phyloP scores from a whole-genome alignment of 2,888 invertebrate genomes.

The Diarsia dahlii region DNA sequence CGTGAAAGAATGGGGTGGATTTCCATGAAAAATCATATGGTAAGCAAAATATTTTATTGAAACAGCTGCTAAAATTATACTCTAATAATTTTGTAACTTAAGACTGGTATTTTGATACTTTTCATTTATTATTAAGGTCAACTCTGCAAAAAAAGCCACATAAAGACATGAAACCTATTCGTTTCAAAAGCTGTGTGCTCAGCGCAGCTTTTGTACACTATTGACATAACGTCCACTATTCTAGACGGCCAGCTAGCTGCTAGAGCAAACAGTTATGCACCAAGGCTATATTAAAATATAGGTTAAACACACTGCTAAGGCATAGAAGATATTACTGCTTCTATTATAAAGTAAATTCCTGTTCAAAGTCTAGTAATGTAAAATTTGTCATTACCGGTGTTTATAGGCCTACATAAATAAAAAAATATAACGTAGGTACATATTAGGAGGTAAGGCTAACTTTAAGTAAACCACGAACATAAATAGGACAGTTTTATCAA shows the following conservation, averaged over 20 bases:
- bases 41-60: slow-evolving; percentile 71
- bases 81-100: background rate
- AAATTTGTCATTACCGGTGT: background rate
- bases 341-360: background rate
- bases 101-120: background rate
- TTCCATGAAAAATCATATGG: slow-evolving; percentile 90
- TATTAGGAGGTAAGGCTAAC: background rate
- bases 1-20: slow-evolving; percentile 88
- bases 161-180: slow-evolving; percentile 5
- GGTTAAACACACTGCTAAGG: background rate
- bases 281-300: background rate
- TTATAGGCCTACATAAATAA: background rate
- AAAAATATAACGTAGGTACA: background rate
- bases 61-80: background rate
- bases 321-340: background rate
- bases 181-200: slow-evolving; percentile 41
- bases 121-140: slow-evolving; percentile 7
- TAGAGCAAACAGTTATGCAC: slow-evolving; percentile 24
- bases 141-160: background rate
- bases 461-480: background rate
- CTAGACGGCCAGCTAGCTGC: slow-evolving; percentile 29
- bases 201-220: slow-evolving; percentile 46
- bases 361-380: background rate
- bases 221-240: slow-evolving; percentile 40
- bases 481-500: background rate